Evolutionary conservation across 2,797 vertebrate genomes (phyloP).

Genomic region (Dallia pectoralis): DNA sequence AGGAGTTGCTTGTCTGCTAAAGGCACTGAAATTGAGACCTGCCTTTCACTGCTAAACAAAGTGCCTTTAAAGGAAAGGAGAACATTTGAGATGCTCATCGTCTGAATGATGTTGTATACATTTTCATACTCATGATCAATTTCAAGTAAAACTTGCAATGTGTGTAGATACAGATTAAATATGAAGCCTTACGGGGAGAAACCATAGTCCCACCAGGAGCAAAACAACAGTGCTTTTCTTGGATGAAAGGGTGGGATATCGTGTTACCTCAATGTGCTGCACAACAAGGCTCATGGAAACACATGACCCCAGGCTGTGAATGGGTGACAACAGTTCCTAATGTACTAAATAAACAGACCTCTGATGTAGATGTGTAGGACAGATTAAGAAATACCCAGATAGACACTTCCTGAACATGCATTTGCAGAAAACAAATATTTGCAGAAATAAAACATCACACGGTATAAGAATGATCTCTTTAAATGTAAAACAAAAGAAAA

Average conservation of each 20-base stretch:
- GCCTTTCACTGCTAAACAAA: slow-evolving; percentile 44
- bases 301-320: slow-evolving; percentile 44
- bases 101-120: not conserved
- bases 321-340: slow-evolving; percentile 48
- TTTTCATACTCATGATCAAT: not conserved
- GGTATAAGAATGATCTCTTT: not conserved
- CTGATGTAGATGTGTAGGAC: slow-evolving; percentile 16
- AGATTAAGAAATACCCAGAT: not conserved
- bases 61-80: slow-evolving; percentile 26
- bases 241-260: slow-evolving; percentile 64
- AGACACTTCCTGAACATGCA: not conserved
- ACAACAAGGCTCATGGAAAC: slow-evolving; percentile 61
- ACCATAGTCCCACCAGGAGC: slow-evolving; percentile 30
- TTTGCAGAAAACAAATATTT: slow-evolving; percentile 4
- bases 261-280: slow-evolving; percentile 54
- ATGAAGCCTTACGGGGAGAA: slow-evolving; percentile 29
- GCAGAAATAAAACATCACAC: not conserved
- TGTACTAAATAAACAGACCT: slow-evolving; percentile 32
- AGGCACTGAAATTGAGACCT: slow-evolving; percentile 52
- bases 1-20: slow-evolving; percentile 42
- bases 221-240: slow-evolving; percentile 57
- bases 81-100: slow-evolving; percentile 29
- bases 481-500: not conserved
- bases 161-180: slow-evolving; percentile 29
- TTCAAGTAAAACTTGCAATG: not conserved